Evolutionary conservation across 2,797 vertebrate genomes (phyloP), one percentile per base, ranked within the genome.

Genomic region (Hylomyscus alleni): DNA sequence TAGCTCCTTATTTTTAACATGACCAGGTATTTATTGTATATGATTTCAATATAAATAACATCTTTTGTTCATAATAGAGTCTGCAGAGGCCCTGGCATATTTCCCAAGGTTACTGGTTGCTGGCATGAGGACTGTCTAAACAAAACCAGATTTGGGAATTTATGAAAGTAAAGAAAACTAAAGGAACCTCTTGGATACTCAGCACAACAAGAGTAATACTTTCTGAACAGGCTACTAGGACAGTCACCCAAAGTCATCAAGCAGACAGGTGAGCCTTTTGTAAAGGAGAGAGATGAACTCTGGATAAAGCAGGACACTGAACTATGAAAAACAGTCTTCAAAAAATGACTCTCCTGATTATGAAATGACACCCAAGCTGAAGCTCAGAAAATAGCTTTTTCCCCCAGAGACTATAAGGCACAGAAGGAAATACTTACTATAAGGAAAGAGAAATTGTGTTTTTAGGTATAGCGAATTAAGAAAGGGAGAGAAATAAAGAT

Each of bases 11-110:
- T 89, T 91, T 94, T 83, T 84, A 86, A 26, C 31, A 19, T 83
- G 72, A 58, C 13, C 29, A 52, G 13, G 82, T 56, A 12, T 85
- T 72, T 7, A 86, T 75, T 91, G 88, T 60, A 89, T 10, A 20
- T 58, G 26, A 80, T 52, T n/a, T 95, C 52, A 81, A 7, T n/a
- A 91, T 72, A 65, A 93, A 89, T 37, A 10, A 85, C 1, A 82
- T 37, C 0, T 73, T 84, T 83, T 85, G 73, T 89, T 82, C 73
- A 86, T 80, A 85, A 89, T 44, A 93, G 40, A 94, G 44, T 76
- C 89, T 72, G 19, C 52, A 89, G 67, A 67, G 12, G n/a, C 26
- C 31, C 40, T 95, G 40, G 37, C n/a, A 80, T 52, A 34, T 76
- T 69, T 89, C 60, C 78, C 37, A 6, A 85, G 34, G 52, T 82